Conservation (phyloP, 2,113 vertebrate species). For the Oxyura jamaicensis region DNA sequence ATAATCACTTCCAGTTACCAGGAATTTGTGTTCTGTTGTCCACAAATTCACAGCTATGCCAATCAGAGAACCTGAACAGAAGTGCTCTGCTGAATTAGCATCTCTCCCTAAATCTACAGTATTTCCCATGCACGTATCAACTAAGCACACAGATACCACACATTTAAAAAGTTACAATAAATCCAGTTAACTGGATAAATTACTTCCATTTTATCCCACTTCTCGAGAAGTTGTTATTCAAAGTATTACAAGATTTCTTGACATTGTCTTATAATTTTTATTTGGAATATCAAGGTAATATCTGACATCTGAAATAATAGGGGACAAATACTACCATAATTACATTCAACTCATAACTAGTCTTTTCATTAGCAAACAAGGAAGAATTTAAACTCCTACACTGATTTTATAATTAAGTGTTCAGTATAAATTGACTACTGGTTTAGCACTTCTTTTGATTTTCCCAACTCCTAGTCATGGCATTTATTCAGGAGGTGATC, state of each 20-base stretch:
- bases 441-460: not conserved
- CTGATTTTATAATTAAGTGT: not conserved
- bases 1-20: not conserved
- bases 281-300: not conserved
- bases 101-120: not conserved
- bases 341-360: not conserved
- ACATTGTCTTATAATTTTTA: not conserved
- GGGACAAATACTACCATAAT: not conserved
- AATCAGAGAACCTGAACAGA: not conserved
- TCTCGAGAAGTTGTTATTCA: not conserved
- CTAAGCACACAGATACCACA: not conserved
- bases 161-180: not conserved
- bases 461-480: not conserved
- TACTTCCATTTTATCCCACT: fast-evolving
- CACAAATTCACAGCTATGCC: not conserved
- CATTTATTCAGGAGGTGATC: not conserved
- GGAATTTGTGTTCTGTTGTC: not conserved
- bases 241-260: not conserved
- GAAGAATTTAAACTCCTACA: not conserved
- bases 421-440: not conserved
- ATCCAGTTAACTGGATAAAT: not conserved
- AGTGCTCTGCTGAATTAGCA: not conserved
- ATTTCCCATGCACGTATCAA: not conserved
- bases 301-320: not conserved
- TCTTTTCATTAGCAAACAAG: not conserved